Evolutionary conservation across 2,797 vertebrate species (phyloP).

Genomic region (Phyllotis vaccarum): DNA sequence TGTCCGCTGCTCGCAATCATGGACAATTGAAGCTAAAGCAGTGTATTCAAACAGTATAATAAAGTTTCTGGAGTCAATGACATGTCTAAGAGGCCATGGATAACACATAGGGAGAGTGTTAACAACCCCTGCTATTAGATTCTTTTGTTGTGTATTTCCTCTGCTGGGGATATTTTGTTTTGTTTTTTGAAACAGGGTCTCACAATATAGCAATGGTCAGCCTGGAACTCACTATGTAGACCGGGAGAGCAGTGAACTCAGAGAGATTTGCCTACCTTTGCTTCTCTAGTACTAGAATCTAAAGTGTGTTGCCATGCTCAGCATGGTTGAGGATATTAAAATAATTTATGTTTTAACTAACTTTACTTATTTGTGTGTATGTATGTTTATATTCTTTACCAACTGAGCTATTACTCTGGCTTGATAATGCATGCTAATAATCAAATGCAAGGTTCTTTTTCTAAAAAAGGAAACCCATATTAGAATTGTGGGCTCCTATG

Average conservation of each 20-base stretch:
- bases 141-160: background rate
- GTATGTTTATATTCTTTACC: background rate
- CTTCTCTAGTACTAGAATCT: background rate
- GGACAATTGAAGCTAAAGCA: slow-evolving; percentile 33
- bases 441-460: background rate
- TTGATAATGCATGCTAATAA: background rate
- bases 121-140: background rate
- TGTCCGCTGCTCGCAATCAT: no score
- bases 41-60: background rate
- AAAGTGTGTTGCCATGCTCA: background rate
- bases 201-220: no score
- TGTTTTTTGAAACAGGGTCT: no score
- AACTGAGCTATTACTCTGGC: background rate
- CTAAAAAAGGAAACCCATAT: background rate
- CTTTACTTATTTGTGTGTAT: background rate
- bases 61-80: background rate
- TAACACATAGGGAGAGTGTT: background rate
- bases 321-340: background rate
- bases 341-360: background rate
- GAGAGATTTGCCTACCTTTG: no score
- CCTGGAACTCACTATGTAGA: no score
- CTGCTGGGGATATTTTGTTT: background rate
- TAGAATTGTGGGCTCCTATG: background rate
- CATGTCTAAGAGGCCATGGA: background rate
- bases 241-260: no score